These are phyloP conservation scores for Dendrolimus houi DNA, from an alignment of 2,888 invertebrate species.

Conservation along the genomic window DNA sequence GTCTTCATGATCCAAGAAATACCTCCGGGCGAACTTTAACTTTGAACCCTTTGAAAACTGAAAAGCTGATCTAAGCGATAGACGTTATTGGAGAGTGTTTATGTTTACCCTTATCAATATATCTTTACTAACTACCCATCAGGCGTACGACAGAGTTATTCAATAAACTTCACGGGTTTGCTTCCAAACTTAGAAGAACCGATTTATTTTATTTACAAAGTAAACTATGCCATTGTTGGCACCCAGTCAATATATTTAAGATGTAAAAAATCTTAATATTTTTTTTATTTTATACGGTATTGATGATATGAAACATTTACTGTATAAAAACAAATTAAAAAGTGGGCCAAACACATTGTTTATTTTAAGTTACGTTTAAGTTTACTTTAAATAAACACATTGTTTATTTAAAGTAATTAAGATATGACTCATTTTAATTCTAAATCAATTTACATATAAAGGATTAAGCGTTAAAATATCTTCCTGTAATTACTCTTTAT, in stretches of 20 bases:
- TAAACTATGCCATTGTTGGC: no score
- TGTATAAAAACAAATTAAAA: background rate
- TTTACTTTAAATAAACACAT: no score
- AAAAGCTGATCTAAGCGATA: constrained; percentile 55
- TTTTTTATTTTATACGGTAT: no score
- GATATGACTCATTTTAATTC: no score
- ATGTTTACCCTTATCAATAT: constrained; percentile 50
- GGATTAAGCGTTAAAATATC: no score
- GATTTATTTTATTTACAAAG: constrained; percentile 1
- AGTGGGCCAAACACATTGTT: constrained; percentile 1
- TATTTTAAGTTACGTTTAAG: no score
- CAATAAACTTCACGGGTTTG: constrained; percentile 8
- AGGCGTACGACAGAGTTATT: constrained; percentile 23
- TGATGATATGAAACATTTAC: no score
- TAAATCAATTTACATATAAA: no score
- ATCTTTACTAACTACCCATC: constrained; percentile 27
- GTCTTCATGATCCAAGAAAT: constrained; percentile 64
- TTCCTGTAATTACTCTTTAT: no score
- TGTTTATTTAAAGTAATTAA: background rate
- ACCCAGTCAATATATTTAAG: background rate
- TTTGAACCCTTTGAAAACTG: constrained; percentile 57
- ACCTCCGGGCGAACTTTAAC: constrained; percentile 57
- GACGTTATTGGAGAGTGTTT: constrained; percentile 50
- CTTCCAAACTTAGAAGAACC: background rate
- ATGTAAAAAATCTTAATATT: no score